Percentiles rank a stretch among this genome's conserved stretches.
Conservation (phyloP, 2,113 vertebrate species). For the Hemibagrus wyckioides region DNA sequence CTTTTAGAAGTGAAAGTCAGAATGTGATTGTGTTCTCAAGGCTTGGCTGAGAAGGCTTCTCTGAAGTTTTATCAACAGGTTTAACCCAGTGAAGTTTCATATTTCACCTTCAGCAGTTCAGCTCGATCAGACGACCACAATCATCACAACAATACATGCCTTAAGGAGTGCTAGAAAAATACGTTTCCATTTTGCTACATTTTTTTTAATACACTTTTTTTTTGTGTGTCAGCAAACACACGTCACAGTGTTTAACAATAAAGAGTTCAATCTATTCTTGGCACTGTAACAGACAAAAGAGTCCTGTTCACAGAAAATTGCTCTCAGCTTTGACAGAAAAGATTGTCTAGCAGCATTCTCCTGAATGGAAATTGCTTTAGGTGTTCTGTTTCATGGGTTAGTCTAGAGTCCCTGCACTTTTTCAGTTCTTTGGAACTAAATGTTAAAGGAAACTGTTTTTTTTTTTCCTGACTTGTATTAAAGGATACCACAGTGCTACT, state of each 20-base stretch:
- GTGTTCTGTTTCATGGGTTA: conserved; percentile 17
- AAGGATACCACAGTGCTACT: neutral
- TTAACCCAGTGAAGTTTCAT: conserved; percentile 26
- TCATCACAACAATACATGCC: conserved; percentile 21
- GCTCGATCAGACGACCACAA: conserved; percentile 27
- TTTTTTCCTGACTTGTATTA: neutral
- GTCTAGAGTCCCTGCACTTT: neutral
- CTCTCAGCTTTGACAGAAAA: conserved; percentile 31
- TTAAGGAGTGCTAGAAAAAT: conserved; percentile 1
- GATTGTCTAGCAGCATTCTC: conserved; percentile 27
- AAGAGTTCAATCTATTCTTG: conserved; percentile 40
- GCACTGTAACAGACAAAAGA: conserved; percentile 23
- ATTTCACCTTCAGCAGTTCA: conserved; percentile 22
- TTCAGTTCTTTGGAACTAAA: neutral
- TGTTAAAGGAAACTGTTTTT: neutral
- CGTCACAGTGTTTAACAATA: conserved; percentile 37
- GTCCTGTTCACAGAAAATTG: conserved; percentile 44
- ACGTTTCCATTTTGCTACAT: neutral
- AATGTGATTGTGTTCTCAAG: neutral
- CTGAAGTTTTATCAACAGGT: conserved; percentile 27
- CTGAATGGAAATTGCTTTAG: conserved; percentile 22
- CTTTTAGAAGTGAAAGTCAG: neutral
- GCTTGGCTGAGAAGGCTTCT: neutral
- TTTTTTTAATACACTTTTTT: conserved; percentile 19
- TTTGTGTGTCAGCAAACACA: conserved; percentile 21